Conservation (phyloP, 2,113 vertebrate species). For the Lamprologus ornatipinnis region DNA sequence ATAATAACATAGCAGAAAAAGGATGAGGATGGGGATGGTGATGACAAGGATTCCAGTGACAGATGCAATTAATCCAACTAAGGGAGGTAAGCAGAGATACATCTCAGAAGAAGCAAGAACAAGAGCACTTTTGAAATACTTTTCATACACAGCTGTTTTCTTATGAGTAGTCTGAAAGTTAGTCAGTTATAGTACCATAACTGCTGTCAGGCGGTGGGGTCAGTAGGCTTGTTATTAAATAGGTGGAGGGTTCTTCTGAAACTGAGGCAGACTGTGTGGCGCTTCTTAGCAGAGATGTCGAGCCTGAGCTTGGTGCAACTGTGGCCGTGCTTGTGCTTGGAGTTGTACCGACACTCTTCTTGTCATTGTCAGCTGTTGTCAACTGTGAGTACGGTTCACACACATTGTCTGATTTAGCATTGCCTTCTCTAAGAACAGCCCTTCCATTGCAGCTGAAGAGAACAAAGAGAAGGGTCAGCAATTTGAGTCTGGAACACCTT, state of each 20-base stretch:
- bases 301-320: not conserved
- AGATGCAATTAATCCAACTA: not conserved
- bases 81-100: not conserved
- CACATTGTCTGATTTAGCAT: conserved; percentile 14
- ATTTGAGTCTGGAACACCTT: not conserved
- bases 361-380: not conserved
- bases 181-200: not conserved
- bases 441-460: conserved; percentile 39
- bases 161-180: not conserved
- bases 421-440: conserved; percentile 16
- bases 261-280: not conserved
- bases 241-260: not conserved
- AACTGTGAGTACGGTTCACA: not conserved
- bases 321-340: not conserved
- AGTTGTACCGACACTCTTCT: not conserved
- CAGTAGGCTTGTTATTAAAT: not conserved
- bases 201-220: not conserved
- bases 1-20: not conserved
- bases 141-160: not conserved
- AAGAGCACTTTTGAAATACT: not conserved
- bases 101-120: not conserved
- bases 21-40: not conserved
- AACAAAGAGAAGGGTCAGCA: not conserved
- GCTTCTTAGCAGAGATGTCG: not conserved
- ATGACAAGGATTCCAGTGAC: not conserved